phyloP scores from a whole-genome alignment of 2,797 vertebrate genomes.

The Macrochelys suwanniensis region DNA sequence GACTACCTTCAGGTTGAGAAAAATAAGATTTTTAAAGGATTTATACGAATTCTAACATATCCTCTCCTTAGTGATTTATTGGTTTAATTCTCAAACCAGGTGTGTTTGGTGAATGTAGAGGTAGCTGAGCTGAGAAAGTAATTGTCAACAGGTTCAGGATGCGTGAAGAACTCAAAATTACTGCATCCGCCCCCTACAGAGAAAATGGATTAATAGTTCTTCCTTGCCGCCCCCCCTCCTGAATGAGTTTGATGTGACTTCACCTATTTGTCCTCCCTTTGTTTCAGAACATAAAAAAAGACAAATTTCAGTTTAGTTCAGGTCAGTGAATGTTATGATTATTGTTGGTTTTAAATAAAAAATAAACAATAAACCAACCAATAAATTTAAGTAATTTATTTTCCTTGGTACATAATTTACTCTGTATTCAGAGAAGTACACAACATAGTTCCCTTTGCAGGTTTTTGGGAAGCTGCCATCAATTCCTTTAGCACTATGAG shows the following conservation, averaged over 20 bases:
- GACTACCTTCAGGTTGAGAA: slow-evolving; percentile 25
- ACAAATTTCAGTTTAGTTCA: background rate
- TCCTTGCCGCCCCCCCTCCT: background rate
- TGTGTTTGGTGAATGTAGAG: background rate
- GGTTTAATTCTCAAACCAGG: slow-evolving; percentile 2
- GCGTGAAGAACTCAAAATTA: background rate
- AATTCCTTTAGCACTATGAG: background rate
- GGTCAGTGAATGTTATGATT: slow-evolving; percentile 16
- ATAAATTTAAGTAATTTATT: slow-evolving; percentile 34
- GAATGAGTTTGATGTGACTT: background rate
- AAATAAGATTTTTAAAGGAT: slow-evolving; percentile 56
- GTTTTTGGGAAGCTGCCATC: background rate
- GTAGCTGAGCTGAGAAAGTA: background rate
- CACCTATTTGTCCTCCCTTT: slow-evolving; percentile 9
- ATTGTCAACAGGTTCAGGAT: background rate
- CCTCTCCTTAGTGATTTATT: slow-evolving; percentile 8
- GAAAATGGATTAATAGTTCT: background rate
- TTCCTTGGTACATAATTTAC: background rate
- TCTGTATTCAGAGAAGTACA: slow-evolving; percentile 18
- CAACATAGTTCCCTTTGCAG: background rate
- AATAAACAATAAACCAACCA: too few species aligned
- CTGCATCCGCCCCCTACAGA: background rate
- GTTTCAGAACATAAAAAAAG: background rate
- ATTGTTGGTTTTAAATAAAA: background rate
- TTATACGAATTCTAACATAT: slow-evolving; percentile 3